These are phyloP conservation scores for Hemicrepidius hirtus DNA, from an alignment of 2,888 invertebrate genomes.

Conservation along the genomic window DNA sequence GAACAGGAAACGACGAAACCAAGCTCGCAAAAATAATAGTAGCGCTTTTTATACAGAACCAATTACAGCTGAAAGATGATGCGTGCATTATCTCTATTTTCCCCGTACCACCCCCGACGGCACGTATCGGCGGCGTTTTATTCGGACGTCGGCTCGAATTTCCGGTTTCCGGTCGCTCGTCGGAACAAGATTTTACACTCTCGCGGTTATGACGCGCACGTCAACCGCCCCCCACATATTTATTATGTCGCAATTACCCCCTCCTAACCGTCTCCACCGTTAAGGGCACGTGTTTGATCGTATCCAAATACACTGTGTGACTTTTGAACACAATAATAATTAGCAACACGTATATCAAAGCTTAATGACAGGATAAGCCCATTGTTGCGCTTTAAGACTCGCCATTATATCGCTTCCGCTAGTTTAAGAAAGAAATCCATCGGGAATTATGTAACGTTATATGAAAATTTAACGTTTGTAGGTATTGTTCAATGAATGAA, in stretches of 20 bases:
- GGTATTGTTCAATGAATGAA: constrained; percentile 37
- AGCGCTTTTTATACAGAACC: constrained; percentile 63
- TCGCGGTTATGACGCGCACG: constrained; percentile 69
- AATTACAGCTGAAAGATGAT: constrained; percentile 71
- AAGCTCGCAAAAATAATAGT: constrained; percentile 64
- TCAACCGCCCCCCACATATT: constrained; percentile 59
- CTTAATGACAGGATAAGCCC: constrained; percentile 12
- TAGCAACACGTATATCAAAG: constrained; percentile 38
- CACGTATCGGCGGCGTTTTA: constrained; percentile 66
- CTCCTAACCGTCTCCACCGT: constrained; percentile 20
- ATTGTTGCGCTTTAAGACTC: neutral
- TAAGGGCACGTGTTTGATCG: constrained; percentile 46
- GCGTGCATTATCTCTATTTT: constrained; percentile 59
- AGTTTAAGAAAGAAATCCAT: constrained; percentile 35
- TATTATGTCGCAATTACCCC: constrained; percentile 56
- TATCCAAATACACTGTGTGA: constrained; percentile 38
- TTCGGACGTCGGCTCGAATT: constrained; percentile 71
- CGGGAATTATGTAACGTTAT: constrained; percentile 49
- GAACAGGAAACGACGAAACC: constrained; percentile 60
- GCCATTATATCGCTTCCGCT: constrained; percentile 44
- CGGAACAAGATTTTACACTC: constrained; percentile 73
- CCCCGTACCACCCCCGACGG: constrained; percentile 44
- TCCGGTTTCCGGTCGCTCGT: constrained; percentile 72
- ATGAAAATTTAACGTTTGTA: constrained; percentile 46
- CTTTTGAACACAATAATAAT: constrained; percentile 48